Percentiles rank a stretch among this genome's conserved stretches.
Evolutionary conservation across 2,113 vertebrate species (phyloP).

Genomic region (Orientallactaga bullata): DNA sequence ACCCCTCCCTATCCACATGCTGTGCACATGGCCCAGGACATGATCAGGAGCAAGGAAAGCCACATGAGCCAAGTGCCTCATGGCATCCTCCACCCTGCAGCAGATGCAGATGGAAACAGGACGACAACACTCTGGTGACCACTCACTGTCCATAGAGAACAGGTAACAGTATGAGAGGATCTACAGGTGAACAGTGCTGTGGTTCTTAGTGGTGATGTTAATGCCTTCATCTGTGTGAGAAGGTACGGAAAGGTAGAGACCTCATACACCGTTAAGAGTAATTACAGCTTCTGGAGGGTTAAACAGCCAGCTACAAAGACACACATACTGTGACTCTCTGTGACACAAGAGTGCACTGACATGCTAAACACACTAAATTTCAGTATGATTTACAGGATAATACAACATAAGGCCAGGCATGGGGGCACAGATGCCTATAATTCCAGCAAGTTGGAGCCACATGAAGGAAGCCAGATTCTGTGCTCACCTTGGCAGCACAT

Average conservation of each 20-base stretch:
- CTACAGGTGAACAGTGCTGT: not conserved
- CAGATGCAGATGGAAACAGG: not conserved
- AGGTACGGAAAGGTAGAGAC: not conserved
- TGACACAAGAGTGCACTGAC: slow-evolving; percentile 27
- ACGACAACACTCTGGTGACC: not conserved
- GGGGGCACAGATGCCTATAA: not conserved
- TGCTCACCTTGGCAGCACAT: not conserved
- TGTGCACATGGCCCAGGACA: not conserved
- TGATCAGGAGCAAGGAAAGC: not conserved
- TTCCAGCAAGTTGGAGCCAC: not conserved
- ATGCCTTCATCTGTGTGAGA: not conserved
- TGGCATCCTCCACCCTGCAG: not conserved
- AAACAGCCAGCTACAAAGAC: not conserved
- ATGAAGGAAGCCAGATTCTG: too few species aligned
- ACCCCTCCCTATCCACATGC: not conserved
- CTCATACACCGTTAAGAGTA: not conserved
- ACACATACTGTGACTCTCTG: slow-evolving; percentile 3
- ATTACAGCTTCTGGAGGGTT: not conserved
- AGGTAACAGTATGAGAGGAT: not conserved
- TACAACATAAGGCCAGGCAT: not conserved
- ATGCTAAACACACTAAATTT: slow-evolving; percentile 35
- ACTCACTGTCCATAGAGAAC: not conserved
- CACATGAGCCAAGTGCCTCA: not conserved
- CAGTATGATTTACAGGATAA: slow-evolving; percentile 22
- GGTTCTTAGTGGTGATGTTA: not conserved